phyloP scores from a whole-genome alignment of 2,888 invertebrate genomes.

The Cantharis flavilabris region DNA sequence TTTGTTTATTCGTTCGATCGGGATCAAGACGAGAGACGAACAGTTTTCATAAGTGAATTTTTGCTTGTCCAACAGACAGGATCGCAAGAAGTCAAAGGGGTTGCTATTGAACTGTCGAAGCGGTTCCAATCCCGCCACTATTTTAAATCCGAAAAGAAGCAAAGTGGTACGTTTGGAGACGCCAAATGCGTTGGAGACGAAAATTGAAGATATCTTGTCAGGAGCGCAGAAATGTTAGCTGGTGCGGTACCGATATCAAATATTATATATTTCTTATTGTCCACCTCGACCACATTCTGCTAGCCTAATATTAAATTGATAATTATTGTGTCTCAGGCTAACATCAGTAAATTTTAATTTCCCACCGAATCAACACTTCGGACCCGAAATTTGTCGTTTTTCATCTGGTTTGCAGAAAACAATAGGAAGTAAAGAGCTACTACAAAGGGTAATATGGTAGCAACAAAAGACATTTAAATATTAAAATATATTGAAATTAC shows the following conservation, averaged over 20 bases:
- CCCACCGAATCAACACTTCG: constrained; percentile 36
- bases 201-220: constrained; percentile 9
- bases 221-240: not conserved
- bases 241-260: not conserved
- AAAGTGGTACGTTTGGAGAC: not conserved
- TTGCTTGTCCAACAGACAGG: not conserved
- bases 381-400: constrained; percentile 37
- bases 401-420: constrained; percentile 11
- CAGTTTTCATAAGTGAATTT: not conserved
- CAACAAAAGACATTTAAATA: not conserved
- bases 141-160: not conserved
- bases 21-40: not conserved
- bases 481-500: not conserved
- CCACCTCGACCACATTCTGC: not conserved
- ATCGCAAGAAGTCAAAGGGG: not conserved
- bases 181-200: constrained; percentile 6
- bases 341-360: not conserved
- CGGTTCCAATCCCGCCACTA: not conserved
- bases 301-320: constrained; percentile 1
- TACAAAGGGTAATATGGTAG: not conserved
- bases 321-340: constrained; percentile 2
- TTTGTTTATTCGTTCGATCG: not conserved
- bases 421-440: not conserved
- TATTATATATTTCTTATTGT: not conserved
- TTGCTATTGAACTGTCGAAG: not conserved